Conservation (phyloP, 2,797 vertebrate species). For the Bucorvus abyssinicus region DNA sequence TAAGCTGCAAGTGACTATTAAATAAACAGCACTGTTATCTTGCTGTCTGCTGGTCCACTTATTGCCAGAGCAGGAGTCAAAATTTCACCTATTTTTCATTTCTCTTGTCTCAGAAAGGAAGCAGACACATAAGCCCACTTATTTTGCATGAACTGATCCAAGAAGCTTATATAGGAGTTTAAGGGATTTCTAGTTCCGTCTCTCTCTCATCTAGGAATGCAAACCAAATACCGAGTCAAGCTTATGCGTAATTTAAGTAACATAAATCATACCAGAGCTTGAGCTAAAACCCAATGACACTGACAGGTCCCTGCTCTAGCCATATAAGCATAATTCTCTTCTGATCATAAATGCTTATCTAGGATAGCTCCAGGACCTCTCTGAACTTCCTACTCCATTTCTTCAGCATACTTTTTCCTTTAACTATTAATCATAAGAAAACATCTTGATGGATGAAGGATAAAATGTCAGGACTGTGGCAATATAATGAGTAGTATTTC, state of each 20-base stretch:
- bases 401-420: not conserved
- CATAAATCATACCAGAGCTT: conserved; percentile 10
- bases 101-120: not conserved
- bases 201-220: not conserved
- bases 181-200: conserved; percentile 9
- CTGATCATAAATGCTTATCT: not conserved
- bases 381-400: not conserved
- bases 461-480: not conserved
- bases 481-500: not conserved
- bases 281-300: not conserved
- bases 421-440: not conserved
- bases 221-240: not conserved
- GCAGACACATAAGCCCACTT: not conserved
- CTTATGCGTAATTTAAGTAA: not conserved
- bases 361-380: not conserved
- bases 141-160: not conserved
- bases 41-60: not conserved
- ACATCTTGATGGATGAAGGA: not conserved
- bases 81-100: not conserved
- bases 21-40: not conserved
- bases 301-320: not conserved
- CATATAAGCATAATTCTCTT: not conserved
- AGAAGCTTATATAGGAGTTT: conserved; percentile 8
- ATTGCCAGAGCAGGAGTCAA: not conserved
- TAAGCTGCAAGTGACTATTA: not conserved